Conservation (phyloP, 2,888 invertebrate species). For the Phymatocera aterrima region DNA sequence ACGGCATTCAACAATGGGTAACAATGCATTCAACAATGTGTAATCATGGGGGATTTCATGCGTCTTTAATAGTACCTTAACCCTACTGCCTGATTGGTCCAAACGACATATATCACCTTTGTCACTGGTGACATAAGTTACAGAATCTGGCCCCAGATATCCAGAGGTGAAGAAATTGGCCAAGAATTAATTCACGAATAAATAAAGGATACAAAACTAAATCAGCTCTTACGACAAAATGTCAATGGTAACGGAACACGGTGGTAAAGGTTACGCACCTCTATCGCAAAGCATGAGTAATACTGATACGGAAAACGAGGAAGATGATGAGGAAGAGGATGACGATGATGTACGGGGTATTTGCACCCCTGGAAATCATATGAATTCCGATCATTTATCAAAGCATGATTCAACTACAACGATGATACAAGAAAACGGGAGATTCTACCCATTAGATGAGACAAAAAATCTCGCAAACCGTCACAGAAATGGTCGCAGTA, state of each 20-base stretch:
- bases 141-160: no score
- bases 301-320: constrained; percentile 87
- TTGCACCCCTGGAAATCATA: constrained; percentile 46
- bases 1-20: no score
- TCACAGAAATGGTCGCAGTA: constrained; percentile 62
- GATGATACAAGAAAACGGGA: constrained; percentile 62
- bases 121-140: no score
- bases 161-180: no score
- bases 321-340: constrained; percentile 59
- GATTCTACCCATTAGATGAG: constrained; percentile 68
- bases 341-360: no score
- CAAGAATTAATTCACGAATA: no score
- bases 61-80: no score
- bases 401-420: constrained; percentile 60
- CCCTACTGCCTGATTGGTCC: no score
- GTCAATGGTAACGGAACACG: constrained; percentile 64
- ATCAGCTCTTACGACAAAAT: neutral
- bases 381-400: neutral
- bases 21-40: no score
- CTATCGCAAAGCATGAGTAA: constrained; percentile 87
- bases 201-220: neutral
- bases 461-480: constrained; percentile 63
- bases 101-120: no score
- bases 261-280: constrained; percentile 80
- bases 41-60: no score